Evolutionary conservation across 2,888 invertebrate genomes (phyloP).

Genomic region (Caenorhabditis macrosperma): DNA sequence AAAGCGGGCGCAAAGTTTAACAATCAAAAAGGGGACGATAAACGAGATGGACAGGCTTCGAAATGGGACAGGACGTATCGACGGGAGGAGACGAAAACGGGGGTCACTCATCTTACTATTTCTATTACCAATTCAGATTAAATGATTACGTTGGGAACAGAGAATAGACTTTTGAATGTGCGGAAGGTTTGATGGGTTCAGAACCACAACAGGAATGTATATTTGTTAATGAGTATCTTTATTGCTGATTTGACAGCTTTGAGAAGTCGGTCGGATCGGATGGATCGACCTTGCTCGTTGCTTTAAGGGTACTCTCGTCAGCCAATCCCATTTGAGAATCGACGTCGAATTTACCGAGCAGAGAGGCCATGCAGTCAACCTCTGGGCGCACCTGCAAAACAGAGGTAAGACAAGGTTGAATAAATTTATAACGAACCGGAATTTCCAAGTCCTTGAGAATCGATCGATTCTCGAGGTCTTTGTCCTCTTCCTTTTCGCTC

Average conservation of each 20-base stretch:
- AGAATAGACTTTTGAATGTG: conserved; percentile 1
- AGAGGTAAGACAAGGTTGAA: background rate
- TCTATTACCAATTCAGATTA: conserved; percentile 43
- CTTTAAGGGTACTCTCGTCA: conserved; percentile 77
- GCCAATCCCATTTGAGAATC: conserved; percentile 66
- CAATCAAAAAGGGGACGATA: background rate
- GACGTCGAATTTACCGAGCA: conserved; percentile 76
- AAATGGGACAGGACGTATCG: conserved; percentile 27
- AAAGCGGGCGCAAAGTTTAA: conserved; percentile 3
- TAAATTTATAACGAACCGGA: conserved; percentile 13
- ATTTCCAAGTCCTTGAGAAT: conserved; percentile 45
- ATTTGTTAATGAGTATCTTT: conserved; percentile 5
- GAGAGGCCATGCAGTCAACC: conserved; percentile 76
- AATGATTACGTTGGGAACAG: conserved; percentile 23
- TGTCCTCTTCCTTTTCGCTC: conserved; percentile 27
- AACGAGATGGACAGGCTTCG: conserved; percentile 25
- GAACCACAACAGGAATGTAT: conserved; percentile 29
- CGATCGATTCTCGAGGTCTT: conserved; percentile 36
- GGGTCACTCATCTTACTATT: conserved; percentile 24
- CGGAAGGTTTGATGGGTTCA: conserved; percentile 11
- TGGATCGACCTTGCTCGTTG: conserved; percentile 46
- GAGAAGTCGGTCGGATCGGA: conserved; percentile 73
- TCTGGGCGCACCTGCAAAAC: conserved; percentile 66
- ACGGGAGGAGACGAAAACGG: background rate
- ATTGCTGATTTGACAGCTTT: conserved; percentile 13